Conservation (phyloP, 2,797 vertebrate species). For the Enteromius trimaculatus region DNA sequence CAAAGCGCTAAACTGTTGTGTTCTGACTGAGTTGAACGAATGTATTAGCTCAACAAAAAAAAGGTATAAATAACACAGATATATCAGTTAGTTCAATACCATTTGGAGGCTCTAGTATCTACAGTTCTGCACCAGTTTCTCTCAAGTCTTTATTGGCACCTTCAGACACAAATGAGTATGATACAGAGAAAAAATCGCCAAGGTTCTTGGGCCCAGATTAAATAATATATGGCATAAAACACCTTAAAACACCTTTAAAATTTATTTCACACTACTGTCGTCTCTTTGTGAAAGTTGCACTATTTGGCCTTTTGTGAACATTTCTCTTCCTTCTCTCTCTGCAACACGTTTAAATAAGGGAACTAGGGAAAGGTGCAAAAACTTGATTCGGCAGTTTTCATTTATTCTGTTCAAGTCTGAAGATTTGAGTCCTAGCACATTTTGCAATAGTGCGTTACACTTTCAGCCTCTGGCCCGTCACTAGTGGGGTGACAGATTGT, state of each 20-base stretch:
- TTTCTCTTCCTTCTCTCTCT: neutral
- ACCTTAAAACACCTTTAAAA: constrained; percentile 45
- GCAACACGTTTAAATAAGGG: neutral
- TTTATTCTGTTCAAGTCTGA: neutral
- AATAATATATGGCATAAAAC: constrained; percentile 50
- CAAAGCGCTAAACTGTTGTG: neutral
- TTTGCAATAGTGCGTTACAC: neutral
- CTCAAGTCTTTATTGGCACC: constrained; percentile 22
- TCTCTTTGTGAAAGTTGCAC: constrained; percentile 23
- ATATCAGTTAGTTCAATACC: neutral
- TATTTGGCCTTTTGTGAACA: constrained; percentile 14
- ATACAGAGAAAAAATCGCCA: constrained; percentile 35
- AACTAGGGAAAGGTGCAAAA: neutral
- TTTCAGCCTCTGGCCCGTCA: neutral
- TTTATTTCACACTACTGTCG: constrained; percentile 17
- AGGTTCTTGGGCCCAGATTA: neutral
- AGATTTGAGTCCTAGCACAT: neutral
- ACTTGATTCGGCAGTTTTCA: neutral
- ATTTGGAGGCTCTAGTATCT: neutral
- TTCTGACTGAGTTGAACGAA: neutral
- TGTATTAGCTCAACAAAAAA: neutral
- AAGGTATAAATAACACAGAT: neutral
- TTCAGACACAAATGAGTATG: constrained; percentile 33
- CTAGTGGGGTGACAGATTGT: neutral
- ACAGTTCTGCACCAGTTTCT: neutral